A percentile compares a stretch with the other conserved stretches of the same genome.
Evolutionary conservation across 2,113 vertebrate species (phyloP).

Genomic region (Pampusana beccarii): DNA sequence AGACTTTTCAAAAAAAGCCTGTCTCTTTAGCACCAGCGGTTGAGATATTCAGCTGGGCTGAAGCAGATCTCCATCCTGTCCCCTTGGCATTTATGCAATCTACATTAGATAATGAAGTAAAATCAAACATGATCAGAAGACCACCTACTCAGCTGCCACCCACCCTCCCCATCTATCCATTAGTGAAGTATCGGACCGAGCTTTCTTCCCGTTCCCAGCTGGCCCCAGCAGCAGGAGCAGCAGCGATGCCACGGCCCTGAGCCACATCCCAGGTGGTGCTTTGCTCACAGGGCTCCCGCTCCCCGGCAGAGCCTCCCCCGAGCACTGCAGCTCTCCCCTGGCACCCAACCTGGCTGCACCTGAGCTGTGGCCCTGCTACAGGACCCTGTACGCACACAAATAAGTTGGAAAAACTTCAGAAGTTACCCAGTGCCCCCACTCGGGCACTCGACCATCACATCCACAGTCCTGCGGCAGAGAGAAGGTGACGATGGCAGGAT

Average conservation of each 20-base stretch:
- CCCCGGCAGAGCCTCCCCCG: neutral
- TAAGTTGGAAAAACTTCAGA: neutral
- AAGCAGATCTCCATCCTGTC: neutral
- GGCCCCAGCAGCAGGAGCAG: neutral
- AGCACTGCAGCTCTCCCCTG: too few relatives aligned
- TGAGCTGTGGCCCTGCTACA: neutral
- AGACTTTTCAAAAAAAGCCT: neutral
- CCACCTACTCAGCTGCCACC: slow-evolving; percentile 12
- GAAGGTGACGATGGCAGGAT: accelerated
- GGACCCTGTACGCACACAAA: neutral
- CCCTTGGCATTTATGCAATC: neutral
- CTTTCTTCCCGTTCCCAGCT: neutral
- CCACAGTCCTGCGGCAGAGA: accelerated
- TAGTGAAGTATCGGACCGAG: neutral
- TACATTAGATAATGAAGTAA: neutral
- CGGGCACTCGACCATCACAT: accelerated
- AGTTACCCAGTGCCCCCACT: accelerated
- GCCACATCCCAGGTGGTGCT: accelerated
- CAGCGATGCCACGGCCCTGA: accelerated
- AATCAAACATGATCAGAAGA: neutral
- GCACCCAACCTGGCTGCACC: neutral
- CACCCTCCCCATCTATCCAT: neutral
- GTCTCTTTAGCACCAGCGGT: neutral
- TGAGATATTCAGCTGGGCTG: neutral
- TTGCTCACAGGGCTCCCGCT: neutral